Conservation (phyloP, 2,888 invertebrate species). For the Argyra leucocephala region DNA sequence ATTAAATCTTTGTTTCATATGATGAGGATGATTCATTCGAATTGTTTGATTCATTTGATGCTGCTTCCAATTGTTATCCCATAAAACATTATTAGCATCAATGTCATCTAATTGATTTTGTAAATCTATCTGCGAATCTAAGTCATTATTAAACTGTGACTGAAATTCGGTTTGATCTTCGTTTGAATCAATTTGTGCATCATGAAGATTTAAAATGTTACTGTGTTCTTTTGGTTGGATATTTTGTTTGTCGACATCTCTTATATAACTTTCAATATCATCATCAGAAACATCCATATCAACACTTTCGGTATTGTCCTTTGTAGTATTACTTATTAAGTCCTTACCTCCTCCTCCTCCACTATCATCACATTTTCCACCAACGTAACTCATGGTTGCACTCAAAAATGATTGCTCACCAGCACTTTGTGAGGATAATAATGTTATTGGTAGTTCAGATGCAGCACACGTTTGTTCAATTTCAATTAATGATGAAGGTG, state of each 20-base stretch:
- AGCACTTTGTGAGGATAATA: conserved; percentile 21
- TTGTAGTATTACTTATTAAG: conserved; percentile 33
- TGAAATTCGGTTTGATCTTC: neutral
- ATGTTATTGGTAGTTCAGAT: conserved; percentile 17
- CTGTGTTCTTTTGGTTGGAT: neutral
- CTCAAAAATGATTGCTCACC: conserved; percentile 18
- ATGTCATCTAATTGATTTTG: neutral
- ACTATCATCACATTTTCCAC: conserved; percentile 21
- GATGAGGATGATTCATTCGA: neutral
- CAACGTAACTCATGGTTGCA: conserved; percentile 24
- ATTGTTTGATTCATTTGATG: neutral
- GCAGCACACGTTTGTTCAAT: conserved; percentile 18
- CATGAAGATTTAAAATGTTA: neutral
- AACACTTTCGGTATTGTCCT: conserved; percentile 68
- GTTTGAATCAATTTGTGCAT: neutral
- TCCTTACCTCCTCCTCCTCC: neutral
- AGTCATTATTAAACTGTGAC: neutral
- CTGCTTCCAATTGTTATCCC: neutral
- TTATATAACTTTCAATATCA: conserved; percentile 46
- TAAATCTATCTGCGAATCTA: neutral
- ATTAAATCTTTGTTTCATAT: conserved; percentile 1
- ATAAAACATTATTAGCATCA: neutral
- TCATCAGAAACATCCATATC: conserved; percentile 85
- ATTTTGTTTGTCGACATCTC: conserved; percentile 29
- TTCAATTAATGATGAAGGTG: conserved; percentile 25